These are phyloP conservation scores for Cistogaster globosa DNA, from an alignment of 2,888 invertebrate species.

Conservation along the genomic window DNA sequence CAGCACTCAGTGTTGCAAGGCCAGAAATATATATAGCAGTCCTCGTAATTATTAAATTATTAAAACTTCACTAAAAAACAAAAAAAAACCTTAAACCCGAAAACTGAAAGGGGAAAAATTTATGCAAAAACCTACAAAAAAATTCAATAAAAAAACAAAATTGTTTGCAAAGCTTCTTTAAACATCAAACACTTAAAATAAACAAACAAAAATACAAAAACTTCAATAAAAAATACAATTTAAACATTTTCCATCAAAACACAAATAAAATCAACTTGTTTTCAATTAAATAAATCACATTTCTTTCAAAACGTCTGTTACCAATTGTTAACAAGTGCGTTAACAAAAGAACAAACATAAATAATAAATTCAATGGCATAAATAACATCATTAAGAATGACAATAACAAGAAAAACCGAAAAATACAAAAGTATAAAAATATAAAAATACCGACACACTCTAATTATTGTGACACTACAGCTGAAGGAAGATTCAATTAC, in stretches of 20 bases:
- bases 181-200: too few relatives aligned
- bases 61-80: too few relatives aligned
- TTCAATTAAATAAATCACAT: neutral
- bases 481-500: conserved; percentile 62
- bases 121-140: too few relatives aligned
- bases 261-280: neutral
- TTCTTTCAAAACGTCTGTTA: neutral
- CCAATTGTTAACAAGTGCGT: conserved; percentile 47
- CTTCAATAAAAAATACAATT: neutral
- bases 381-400: conserved; percentile 13
- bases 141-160: too few relatives aligned
- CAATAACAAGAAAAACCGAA: conserved; percentile 8
- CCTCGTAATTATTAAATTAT: too few relatives aligned
- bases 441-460: conserved; percentile 51
- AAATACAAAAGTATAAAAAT: neutral
- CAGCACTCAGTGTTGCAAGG: too few relatives aligned
- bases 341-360: conserved; percentile 31
- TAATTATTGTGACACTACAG: conserved; percentile 59
- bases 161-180: too few relatives aligned
- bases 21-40: too few relatives aligned
- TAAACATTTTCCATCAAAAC: neutral
- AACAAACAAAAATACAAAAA: neutral
- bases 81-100: too few relatives aligned
- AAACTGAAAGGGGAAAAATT: too few relatives aligned
- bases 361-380: conserved; percentile 15